phyloP scores from a whole-genome alignment of 2,113 vertebrate genomes.

The Orcinus orca region DNA sequence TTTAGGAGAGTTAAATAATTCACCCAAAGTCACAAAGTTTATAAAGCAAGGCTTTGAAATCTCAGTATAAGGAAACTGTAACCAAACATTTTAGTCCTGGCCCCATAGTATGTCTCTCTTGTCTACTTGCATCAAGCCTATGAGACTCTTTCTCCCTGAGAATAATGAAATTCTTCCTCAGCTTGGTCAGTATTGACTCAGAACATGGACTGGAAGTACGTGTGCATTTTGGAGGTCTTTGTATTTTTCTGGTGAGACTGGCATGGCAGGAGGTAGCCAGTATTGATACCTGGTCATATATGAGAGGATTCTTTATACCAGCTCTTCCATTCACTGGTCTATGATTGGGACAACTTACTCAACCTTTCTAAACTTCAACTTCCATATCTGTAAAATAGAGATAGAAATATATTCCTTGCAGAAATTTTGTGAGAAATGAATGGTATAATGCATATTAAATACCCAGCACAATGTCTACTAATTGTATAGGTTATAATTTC shows the following conservation, averaged over 20 bases:
- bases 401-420: not conserved
- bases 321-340: not conserved
- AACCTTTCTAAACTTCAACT: not conserved
- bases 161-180: not conserved
- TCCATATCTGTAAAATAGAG: not conserved
- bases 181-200: not conserved
- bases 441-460: not conserved
- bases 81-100: not conserved
- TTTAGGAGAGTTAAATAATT: not conserved
- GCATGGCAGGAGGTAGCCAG: not conserved
- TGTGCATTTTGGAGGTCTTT: not conserved
- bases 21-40: not conserved
- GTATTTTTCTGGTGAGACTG: not conserved
- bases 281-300: not conserved
- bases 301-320: not conserved
- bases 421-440: not conserved
- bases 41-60: not conserved
- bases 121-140: not conserved
- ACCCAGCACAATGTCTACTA: not conserved
- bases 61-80: not conserved
- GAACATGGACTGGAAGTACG: not conserved
- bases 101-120: not conserved
- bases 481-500: not conserved
- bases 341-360: not conserved
- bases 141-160: not conserved